A percentile compares a stretch with the other conserved stretches of the same genome.
Evolutionary conservation across 2,888 invertebrate species (phyloP).

Genomic region (Schizaphis graminum): DNA sequence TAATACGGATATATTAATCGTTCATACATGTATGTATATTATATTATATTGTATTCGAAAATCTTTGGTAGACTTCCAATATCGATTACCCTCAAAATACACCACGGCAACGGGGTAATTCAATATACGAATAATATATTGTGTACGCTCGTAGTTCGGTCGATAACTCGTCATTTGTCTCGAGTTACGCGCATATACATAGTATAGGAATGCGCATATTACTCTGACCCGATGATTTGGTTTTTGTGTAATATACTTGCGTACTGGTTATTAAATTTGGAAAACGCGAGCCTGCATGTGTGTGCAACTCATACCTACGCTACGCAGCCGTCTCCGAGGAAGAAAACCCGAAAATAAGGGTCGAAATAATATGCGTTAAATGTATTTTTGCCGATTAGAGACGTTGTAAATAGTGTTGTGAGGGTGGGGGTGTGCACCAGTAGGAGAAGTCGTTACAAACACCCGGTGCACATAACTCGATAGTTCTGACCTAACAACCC

Average conservation of each 20-base stretch:
- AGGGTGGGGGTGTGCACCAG: slow-evolving; percentile 41
- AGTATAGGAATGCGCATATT: neutral
- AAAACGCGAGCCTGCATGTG: neutral
- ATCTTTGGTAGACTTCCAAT: neutral
- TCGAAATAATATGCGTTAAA: slow-evolving; percentile 45
- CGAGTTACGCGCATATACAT: neutral
- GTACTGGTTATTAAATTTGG: neutral
- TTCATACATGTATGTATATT: neutral
- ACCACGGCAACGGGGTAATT: neutral
- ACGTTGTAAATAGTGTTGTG: slow-evolving; percentile 22
- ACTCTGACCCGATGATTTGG: neutral
- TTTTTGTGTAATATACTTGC: neutral
- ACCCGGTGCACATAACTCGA: slow-evolving; percentile 64
- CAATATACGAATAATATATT: neutral
- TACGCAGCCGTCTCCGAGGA: slow-evolving; percentile 53
- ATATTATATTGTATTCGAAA: neutral
- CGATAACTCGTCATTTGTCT: slow-evolving; percentile 1
- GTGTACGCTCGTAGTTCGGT: neutral
- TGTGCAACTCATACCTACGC: neutral
- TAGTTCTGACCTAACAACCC: slow-evolving; percentile 64
- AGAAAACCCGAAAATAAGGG: slow-evolving; percentile 66
- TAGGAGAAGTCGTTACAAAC: slow-evolving; percentile 64
- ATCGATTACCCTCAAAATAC: neutral
- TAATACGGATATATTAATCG: neutral
- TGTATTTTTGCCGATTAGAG: slow-evolving; percentile 61